Evolutionary conservation across 1,140 invertebrate species (phyloP), one percentile per base, ranked within the genome.

Genomic region (Drosophila miranda): DNA sequence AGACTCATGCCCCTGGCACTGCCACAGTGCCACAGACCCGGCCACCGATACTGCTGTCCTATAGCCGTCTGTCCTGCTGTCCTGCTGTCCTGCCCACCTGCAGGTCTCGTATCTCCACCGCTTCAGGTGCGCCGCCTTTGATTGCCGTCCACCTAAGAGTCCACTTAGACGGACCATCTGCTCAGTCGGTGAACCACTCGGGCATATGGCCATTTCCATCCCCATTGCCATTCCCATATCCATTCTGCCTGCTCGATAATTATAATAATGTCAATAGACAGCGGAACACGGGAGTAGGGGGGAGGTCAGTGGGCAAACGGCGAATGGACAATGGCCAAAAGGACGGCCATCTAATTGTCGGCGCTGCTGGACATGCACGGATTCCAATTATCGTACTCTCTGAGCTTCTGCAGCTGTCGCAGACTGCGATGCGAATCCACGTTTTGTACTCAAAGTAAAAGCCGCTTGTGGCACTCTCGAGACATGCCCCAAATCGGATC

Each of bases 191-290:
- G 28, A 30, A 34, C 8, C 8, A 34, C 30, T 34, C 30, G 30
- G 9, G 30, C 30, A 34, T 34, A 34, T 59, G 48, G n/a, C 23
- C 23, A 26, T 26, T 28, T 28, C 41, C 38, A 11, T 30, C 11
- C 42, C 55, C 54, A 16, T 16, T 16, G 16, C 16, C 16, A 16
- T 16, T 16, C 9, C 53, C 16, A 38, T 26, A 21, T 2, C 28
- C 49, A 38, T 38, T 45, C 23, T 2, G 14, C 19, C 42, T 51
- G 57, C 54, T 50, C 61, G 62, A 75, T 75, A 75, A 75, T 75
- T 75, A 75, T 60, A 75, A 75, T 75, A 75, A 75, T 67, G 46
- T 64, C 38, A 64, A 57, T 64, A 38, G 44, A 21, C 59, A 26
- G 41, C 48, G 28, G 23, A 44, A n/a, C 44, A 44, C 26, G 9